Evolutionary conservation across 2,797 vertebrate species (phyloP).

Genomic region (Meda fulgida): DNA sequence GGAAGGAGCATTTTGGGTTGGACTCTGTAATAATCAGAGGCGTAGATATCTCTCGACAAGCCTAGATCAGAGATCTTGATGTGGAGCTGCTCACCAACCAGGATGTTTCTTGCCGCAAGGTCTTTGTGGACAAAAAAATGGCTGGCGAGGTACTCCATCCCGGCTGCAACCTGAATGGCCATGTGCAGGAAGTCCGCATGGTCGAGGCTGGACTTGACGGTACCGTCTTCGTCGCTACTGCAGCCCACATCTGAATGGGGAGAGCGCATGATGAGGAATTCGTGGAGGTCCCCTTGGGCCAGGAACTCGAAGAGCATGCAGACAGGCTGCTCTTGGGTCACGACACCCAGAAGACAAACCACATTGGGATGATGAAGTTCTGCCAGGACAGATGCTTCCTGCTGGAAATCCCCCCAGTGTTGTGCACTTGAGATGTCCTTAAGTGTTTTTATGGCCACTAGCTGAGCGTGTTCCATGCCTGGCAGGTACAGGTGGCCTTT

Average conservation of each 20-base stretch:
- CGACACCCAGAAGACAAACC: conserved; percentile 92
- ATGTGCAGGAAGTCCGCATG: conserved; percentile 96
- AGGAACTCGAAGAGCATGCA: conserved; percentile 96
- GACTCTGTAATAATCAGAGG: conserved; percentile 92
- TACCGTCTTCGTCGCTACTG: conserved; percentile 96
- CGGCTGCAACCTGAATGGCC: conserved; percentile 89
- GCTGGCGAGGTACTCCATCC: conserved; percentile 95
- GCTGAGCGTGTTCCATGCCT: conserved; percentile 96
- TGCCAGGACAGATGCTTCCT: conserved; percentile 89
- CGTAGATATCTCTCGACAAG: conserved; percentile 93
- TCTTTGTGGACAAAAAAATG: conserved; percentile 97
- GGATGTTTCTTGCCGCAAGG: conserved; percentile 92
- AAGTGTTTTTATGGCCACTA: conserved; percentile 95
- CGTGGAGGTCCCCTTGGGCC: conserved; percentile 95
- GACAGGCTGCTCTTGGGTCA: conserved; percentile 94
- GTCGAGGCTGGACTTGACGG: conserved; percentile 94
- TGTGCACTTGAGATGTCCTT: conserved; percentile 90
- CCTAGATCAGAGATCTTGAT: conserved; percentile 97
- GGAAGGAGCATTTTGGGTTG: conserved; percentile 92
- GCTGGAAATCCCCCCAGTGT: conserved; percentile 95
- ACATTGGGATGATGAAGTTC: conserved; percentile 95
- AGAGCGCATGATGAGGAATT: conserved; percentile 98
- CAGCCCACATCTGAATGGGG: conserved; percentile 96
- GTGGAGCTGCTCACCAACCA: conserved; percentile 95
- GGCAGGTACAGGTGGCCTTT: conserved; percentile 98